Base-by-base conservation (phyloP, 2,797 vertebrate genomes). In the Melanogrammus aeglefinus region DNA sequence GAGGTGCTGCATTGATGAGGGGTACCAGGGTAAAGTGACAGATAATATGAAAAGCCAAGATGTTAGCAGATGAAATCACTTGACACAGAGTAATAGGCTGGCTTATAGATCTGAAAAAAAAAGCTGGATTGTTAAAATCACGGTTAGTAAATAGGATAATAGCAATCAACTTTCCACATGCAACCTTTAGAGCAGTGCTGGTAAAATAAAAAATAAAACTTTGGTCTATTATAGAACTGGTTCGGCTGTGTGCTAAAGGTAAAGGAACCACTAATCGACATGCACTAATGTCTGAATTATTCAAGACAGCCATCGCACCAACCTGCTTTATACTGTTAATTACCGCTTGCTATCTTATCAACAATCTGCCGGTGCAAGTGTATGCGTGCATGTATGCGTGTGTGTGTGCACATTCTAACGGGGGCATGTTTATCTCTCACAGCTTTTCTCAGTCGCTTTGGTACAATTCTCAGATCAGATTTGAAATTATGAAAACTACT, bases 11-110 rank as follows among this genome's bases (percentile, higher is more conserved):
- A 41, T 41, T 13, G 13, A 16, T 35, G 86, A 36, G 86, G 80
- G 89, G 90, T 90, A 84, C 91, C 92, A 92, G 91, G 82, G 87
- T 88, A 82, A 85, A 86, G 85, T 86, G 87, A 57, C 51, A 57
- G 16, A 18, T 57, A 57, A 6, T 7, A n/a, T n/a, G 51, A 18
- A 57, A n/a, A 57, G 51, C 51, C 51, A 57, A 63, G n/a, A 63
- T 21, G 57, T 63, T n/a, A 63, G 57, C 21, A 63, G 57, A 63
- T 24, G 21, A 63, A 21, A 18, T 14, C 47, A 51, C 16, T 51
- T 14, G 16, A 51, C 47, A 18, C 51, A 63, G 8, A 63, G 57
- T 63, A 63, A 21, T 24, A 8, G 57, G 21, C 57, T 63, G 21
- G 21, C 57, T 9, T 21, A 21, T 1, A 18, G 18, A 51, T 51